Evolutionary conservation across 2,888 invertebrate genomes (phyloP), one percentile per base, ranked within the genome.

Genomic region (Platycheirus rosarum): DNA sequence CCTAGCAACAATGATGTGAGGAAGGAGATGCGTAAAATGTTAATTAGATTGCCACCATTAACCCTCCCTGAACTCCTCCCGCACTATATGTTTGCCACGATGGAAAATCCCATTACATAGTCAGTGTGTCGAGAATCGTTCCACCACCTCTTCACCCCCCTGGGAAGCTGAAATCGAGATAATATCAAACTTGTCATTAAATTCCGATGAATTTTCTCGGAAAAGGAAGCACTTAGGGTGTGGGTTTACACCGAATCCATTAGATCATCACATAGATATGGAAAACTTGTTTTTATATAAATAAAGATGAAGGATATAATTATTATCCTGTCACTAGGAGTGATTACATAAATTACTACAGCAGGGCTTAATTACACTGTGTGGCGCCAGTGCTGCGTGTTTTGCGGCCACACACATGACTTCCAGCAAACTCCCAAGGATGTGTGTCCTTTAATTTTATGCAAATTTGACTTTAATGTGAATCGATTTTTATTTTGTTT

Each of bases 101-200:
- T n/a, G n/a, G n/a, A 57, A 57, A 57, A 40, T 57, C 57, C 23
- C 57, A 57, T 57, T 57, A 40, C 20, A 35, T 20, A 53, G 2
- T 51, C 35, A 53, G 35, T 20, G 53, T 53, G 18, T 18, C 32
- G 29, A n/a, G 32, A 23, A 37, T 14, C 14, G 2, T n/a, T n/a
- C n/a, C n/a, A n/a, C n/a, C n/a, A n/a, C n/a, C n/a, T 14, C 40
- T 32, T 23, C 8, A 32, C 14, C 9, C 57, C 42, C 44, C 14
- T n/a, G 11, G 9, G 62, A 75, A 69, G 46, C 35, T 73, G 57
- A 63, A 82, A 73, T 77, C 71, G 71, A 82, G 82, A 82, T 82
- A 77, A 76, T 82, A 70, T 76, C 77, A 77, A 73, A 73, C 71
- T 82, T 77, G 76, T 82, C 76, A 82, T 77, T 73, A 82, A 77